These are phyloP conservation scores for Trypoxylus dichotomus DNA, from an alignment of 1,140 invertebrate species.

Conservation along the genomic window DNA sequence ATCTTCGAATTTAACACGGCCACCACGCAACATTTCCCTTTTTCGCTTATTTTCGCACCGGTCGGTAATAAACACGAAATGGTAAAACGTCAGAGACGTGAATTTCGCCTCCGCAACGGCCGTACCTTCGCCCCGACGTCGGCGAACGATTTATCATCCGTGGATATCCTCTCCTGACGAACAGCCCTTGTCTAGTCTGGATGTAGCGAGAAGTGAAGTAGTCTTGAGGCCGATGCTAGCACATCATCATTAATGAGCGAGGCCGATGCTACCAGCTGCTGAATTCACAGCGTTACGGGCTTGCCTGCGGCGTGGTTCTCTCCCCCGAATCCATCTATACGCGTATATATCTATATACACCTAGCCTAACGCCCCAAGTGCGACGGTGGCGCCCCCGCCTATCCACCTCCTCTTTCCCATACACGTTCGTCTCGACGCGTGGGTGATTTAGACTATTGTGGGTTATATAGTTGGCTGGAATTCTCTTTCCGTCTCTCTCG, in stretches of 20 bases:
- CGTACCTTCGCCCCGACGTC: neutral
- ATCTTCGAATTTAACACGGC: neutral
- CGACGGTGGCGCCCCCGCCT: slow-evolving; percentile 25
- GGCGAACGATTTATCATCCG: slow-evolving; percentile 35
- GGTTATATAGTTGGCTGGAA: slow-evolving; percentile 4
- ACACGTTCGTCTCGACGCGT: slow-evolving; percentile 35
- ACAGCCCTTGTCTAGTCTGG: slow-evolving; percentile 38
- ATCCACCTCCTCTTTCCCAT: no score
- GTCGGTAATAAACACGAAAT: slow-evolving; percentile 17
- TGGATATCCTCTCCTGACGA: slow-evolving; percentile 40
- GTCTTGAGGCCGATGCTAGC: slow-evolving; percentile 48
- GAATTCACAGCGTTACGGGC: slow-evolving; percentile 37
- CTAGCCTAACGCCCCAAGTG: slow-evolving; percentile 30
- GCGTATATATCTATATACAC: neutral
- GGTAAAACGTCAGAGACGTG: slow-evolving; percentile 9
- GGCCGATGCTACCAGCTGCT: slow-evolving; percentile 44
- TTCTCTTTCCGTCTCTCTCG: neutral
- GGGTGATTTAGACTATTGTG: slow-evolving; percentile 37
- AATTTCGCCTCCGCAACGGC: neutral
- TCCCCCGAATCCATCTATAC: neutral
- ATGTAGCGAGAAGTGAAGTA: slow-evolving; percentile 48
- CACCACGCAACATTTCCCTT: neutral
- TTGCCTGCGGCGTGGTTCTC: slow-evolving; percentile 37
- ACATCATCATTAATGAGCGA: slow-evolving; percentile 50
- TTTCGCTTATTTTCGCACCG: neutral